These are phyloP conservation scores for Acyrthosiphon pisum DNA, from an alignment of 1,140 invertebrate genomes.

Conservation along the genomic window DNA sequence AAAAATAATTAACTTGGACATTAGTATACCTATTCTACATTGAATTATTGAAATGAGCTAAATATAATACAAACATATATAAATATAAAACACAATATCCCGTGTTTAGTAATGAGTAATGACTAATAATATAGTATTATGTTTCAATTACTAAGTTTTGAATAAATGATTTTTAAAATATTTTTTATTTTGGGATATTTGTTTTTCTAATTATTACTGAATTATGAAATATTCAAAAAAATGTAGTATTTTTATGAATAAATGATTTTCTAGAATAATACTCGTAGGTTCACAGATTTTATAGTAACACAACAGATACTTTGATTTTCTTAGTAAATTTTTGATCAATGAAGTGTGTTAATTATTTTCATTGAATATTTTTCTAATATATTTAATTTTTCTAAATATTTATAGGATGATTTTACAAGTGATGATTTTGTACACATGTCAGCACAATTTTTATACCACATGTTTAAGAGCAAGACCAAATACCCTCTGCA, in stretches of 20 bases:
- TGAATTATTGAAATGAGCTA: background rate
- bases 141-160: background rate
- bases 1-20: background rate
- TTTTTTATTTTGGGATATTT: background rate
- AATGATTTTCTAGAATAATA: background rate
- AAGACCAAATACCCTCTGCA: constrained; percentile 90
- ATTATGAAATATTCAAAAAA: background rate
- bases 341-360: background rate
- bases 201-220: background rate
- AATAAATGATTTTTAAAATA: no score
- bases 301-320: background rate
- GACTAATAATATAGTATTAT: background rate
- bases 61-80: background rate
- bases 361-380: background rate
- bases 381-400: constrained; percentile 22
- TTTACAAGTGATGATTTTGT: constrained; percentile 90
- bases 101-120: background rate
- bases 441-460: constrained; percentile 86
- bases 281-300: background rate
- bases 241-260: background rate
- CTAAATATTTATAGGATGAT: constrained; percentile 73
- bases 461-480: constrained; percentile 89
- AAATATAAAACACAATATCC: no score
- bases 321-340: background rate
- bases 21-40: background rate